A percentile compares a stretch with the other conserved stretches of the same genome.
phyloP scores from a whole-genome alignment of 2,888 invertebrate species.

The Julus scandinavius region DNA sequence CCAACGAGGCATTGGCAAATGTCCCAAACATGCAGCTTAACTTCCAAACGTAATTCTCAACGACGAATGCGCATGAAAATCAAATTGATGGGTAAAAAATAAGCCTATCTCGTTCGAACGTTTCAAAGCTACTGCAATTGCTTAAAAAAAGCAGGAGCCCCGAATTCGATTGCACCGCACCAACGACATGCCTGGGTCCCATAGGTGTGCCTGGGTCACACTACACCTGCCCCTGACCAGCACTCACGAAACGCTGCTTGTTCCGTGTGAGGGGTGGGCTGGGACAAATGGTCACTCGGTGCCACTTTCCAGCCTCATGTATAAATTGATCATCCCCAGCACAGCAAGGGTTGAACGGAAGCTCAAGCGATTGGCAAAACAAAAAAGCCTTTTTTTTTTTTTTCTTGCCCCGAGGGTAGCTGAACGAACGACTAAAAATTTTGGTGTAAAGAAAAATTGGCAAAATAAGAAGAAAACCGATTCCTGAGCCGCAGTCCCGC shows the following conservation, averaged over 20 bases:
- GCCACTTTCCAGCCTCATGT: slow-evolving; percentile 70
- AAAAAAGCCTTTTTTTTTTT: slow-evolving; percentile 15
- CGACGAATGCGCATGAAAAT: neutral
- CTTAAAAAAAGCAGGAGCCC: slow-evolving; percentile 39
- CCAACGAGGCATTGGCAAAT: slow-evolving; percentile 9
- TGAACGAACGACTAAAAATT: neutral
- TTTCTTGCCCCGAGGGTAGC: neutral
- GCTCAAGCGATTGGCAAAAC: slow-evolving; percentile 44
- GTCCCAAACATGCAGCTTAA: neutral
- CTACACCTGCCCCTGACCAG: slow-evolving; percentile 56
- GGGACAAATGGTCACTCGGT: slow-evolving; percentile 58
- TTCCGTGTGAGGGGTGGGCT: slow-evolving; percentile 54
- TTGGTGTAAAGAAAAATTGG: neutral
- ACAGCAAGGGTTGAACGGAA: slow-evolving; percentile 50
- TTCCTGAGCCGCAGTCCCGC: slow-evolving; percentile 43
- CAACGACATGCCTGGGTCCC: slow-evolving; percentile 55
- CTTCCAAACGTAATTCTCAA: neutral
- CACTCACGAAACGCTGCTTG: slow-evolving; percentile 54
- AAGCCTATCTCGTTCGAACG: neutral
- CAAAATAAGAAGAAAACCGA: neutral
- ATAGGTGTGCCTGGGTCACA: slow-evolving; percentile 56
- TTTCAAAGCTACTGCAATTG: neutral
- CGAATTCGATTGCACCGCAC: neutral
- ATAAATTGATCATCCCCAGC: slow-evolving; percentile 52
- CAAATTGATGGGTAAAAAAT: neutral